These are phyloP conservation scores for Marisa cornuarietis DNA, from an alignment of 1,140 invertebrate genomes.

Conservation along the genomic window DNA sequence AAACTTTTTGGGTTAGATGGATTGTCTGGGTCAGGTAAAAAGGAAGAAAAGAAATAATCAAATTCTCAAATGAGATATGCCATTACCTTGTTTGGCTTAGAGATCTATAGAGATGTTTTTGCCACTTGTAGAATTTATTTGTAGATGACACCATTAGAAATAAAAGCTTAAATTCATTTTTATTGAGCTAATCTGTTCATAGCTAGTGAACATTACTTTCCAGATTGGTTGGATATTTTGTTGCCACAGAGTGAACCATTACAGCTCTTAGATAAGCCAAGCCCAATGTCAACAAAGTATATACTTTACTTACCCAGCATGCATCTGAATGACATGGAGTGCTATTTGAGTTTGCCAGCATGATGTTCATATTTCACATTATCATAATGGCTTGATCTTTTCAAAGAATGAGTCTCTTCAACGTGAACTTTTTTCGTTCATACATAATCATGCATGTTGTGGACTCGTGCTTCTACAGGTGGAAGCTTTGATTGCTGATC, in stretches of 20 bases:
- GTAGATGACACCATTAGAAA: too few species aligned
- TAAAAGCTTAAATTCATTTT: too few species aligned
- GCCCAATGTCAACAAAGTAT: constrained; percentile 18
- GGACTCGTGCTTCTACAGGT: constrained; percentile 13
- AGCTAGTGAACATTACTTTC: neutral
- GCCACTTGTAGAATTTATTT: too few species aligned
- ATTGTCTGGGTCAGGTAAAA: too few species aligned
- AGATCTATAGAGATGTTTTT: too few species aligned
- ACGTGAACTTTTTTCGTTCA: neutral
- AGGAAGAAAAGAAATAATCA: too few species aligned
- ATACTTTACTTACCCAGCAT: constrained; percentile 14
- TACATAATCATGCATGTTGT: constrained; percentile 18
- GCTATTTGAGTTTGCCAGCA: constrained; percentile 5
- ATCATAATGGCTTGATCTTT: constrained; percentile 18
- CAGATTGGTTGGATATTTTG: neutral
- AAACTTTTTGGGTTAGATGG: too few species aligned
- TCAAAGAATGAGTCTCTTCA: neutral
- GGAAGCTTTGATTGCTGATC: constrained; percentile 15
- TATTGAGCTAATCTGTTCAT: neutral
- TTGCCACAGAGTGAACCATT: constrained; percentile 7
- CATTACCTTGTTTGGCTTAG: too few species aligned
- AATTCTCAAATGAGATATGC: too few species aligned
- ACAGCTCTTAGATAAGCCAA: constrained; percentile 26
- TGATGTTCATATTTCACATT: constrained; percentile 1
- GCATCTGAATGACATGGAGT: neutral